Conservation (phyloP, 2,888 invertebrate species). For the Hydrotaea diabolus region DNA sequence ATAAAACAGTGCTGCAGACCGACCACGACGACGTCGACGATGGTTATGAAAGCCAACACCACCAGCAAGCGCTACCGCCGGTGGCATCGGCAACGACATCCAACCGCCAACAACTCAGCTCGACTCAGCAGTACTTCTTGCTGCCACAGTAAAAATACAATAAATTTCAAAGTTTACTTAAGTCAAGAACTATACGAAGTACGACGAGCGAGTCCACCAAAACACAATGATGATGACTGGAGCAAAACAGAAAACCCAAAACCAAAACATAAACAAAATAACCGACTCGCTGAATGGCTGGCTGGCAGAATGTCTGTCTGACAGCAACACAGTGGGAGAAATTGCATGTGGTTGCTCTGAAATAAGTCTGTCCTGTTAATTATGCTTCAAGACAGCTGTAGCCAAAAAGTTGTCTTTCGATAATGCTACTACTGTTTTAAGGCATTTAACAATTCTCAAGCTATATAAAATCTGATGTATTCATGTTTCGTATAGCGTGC, state of each 20-base stretch:
- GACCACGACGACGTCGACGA: slow-evolving; percentile 9
- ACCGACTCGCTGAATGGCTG: not conserved
- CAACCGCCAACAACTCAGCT: not conserved
- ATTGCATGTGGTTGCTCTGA: too few relatives aligned
- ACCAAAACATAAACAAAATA: slow-evolving; percentile 47
- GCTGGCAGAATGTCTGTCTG: slow-evolving; percentile 25
- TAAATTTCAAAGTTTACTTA: slow-evolving; percentile 45
- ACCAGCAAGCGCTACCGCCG: not conserved
- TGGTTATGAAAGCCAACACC: slow-evolving; percentile 9
- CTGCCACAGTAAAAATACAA: not conserved
- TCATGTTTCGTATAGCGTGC: too few relatives aligned
- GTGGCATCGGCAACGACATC: not conserved
- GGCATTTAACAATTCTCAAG: too few relatives aligned
- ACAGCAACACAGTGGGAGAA: slow-evolving; percentile 22
- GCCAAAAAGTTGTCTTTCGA: too few relatives aligned
- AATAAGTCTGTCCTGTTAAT: too few relatives aligned
- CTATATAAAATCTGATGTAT: too few relatives aligned
- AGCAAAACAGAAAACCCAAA: slow-evolving; percentile 28
- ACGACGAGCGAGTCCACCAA: not conserved
- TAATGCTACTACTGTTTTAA: too few relatives aligned
- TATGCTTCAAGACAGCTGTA: too few relatives aligned
- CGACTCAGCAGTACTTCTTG: too few relatives aligned
- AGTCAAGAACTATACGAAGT: not conserved
- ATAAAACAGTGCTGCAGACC: slow-evolving; percentile 15
- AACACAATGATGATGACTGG: slow-evolving; percentile 18